Evolutionary conservation across 92 coral and sea anemone genomes (phyloP).

Genomic region (Phenganax subtilis): DNA sequence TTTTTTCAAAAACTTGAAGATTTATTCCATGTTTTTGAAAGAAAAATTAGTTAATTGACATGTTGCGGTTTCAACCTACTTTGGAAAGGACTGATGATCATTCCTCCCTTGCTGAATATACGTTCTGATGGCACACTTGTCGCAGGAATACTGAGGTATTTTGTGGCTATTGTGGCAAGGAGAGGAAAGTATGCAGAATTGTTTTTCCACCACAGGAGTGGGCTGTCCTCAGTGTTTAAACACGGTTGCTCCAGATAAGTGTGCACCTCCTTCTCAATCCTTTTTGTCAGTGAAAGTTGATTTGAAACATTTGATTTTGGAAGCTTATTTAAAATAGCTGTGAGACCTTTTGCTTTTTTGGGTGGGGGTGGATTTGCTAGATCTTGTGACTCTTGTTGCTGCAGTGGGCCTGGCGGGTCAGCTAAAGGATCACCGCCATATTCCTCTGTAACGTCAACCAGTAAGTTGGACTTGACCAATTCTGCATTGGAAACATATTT

Average conservation of each 20-base stretch:
- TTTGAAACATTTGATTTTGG: not conserved
- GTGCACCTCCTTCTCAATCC: not conserved
- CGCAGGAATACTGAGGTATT: slow-evolving; percentile 8
- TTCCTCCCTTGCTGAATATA: slow-evolving; percentile 23
- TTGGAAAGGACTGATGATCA: not conserved
- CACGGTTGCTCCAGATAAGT: not conserved
- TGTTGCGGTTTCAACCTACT: slow-evolving; percentile 18
- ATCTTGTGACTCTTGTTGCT: not conserved
- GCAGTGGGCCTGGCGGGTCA: not conserved
- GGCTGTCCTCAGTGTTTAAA: not conserved
- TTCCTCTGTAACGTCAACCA: not conserved
- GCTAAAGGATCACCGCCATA: not conserved
- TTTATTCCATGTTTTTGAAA: slow-evolving; percentile 21
- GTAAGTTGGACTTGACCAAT: not conserved
- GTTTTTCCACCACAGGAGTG: slow-evolving; percentile 27
- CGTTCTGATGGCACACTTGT: slow-evolving; percentile 22
- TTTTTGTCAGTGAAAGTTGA: not conserved
- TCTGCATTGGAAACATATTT: no score
- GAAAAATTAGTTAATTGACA: slow-evolving; percentile 9
- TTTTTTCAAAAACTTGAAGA: no score
- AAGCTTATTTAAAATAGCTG: slow-evolving; percentile 10
- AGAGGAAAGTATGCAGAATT: slow-evolving; percentile 12
- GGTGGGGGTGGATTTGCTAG: not conserved
- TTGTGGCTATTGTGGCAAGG: slow-evolving; percentile 1
- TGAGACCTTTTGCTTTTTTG: slow-evolving; percentile 4